Evolutionary conservation across 2,113 vertebrate genomes (phyloP).

Genomic region (Nesogale talazaci): DNA sequence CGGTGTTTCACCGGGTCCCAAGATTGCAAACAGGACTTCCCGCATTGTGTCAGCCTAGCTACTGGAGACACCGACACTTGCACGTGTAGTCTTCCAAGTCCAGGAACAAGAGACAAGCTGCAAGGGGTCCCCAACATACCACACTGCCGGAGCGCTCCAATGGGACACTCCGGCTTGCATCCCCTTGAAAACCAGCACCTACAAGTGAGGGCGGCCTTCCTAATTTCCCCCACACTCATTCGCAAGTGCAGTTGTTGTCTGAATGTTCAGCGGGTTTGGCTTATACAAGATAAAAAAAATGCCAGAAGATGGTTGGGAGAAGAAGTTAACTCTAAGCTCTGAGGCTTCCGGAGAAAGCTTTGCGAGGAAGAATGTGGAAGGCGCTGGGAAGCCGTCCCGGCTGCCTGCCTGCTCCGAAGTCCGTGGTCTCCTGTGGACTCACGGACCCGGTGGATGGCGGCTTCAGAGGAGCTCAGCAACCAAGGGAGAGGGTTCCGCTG

Average conservation of each 20-base stretch:
- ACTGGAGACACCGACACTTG: not conserved
- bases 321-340: constrained; percentile 65
- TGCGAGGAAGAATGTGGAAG: constrained; percentile 65
- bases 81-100: not conserved
- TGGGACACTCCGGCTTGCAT: not conserved
- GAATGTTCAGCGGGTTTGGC: constrained; percentile 73
- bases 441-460: not conserved
- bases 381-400: constrained; percentile 56
- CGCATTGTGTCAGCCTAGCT: not conserved
- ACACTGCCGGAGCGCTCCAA: constrained; percentile 36
- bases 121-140: not conserved
- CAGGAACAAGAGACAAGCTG: constrained; percentile 22
- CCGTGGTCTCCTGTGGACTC: constrained; percentile 13
- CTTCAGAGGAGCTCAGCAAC: not conserved
- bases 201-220: not conserved
- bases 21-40: not conserved
- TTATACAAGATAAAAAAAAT: constrained; percentile 69
- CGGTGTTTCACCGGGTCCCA: constrained; percentile 35
- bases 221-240: not conserved
- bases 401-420: constrained; percentile 57
- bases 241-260: constrained; percentile 68
- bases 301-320: constrained; percentile 73
- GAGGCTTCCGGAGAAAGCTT: constrained; percentile 66
- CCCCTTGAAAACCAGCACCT: constrained; percentile 51
- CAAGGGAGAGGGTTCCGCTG: not conserved